phyloP scores from a whole-genome alignment of 2,113 vertebrate genomes.

The Picathartes gymnocephalus region DNA sequence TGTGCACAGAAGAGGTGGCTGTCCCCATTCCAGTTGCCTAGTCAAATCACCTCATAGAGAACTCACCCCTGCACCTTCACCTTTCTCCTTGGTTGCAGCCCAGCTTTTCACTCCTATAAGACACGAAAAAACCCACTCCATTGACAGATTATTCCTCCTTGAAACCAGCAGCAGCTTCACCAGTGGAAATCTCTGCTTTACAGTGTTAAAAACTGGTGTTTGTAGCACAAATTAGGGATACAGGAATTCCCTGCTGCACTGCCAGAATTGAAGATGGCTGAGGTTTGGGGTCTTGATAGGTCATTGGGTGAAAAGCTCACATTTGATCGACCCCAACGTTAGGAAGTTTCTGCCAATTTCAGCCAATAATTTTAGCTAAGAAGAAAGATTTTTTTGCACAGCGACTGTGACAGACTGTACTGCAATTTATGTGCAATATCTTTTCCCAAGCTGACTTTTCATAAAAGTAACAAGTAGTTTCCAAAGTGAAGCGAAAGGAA shows the following conservation, averaged over 20 bases:
- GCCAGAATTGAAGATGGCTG: neutral
- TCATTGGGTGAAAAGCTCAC: neutral
- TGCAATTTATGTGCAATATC: neutral
- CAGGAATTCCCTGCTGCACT: neutral
- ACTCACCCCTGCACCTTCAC: neutral
- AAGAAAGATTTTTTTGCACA: neutral
- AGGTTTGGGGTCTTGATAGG: neutral
- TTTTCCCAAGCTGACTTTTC: constrained; percentile 19
- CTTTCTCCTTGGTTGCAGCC: neutral
- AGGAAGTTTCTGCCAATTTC: neutral
- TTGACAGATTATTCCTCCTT: neutral
- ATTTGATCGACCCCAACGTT: accelerated
- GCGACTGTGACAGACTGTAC: neutral
- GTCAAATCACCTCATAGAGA: neutral
- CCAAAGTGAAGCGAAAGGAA: neutral
- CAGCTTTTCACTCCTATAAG: neutral
- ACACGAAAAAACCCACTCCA: neutral
- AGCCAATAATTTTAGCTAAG: neutral
- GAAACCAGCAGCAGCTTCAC: neutral
- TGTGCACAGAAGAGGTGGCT: neutral
- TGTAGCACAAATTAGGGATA: neutral
- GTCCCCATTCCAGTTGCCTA: neutral
- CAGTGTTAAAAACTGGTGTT: neutral
- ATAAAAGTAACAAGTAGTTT: neutral
- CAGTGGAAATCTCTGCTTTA: neutral